phyloP scores from a whole-genome alignment of 2,797 vertebrate genomes.

The Pangasius djambal region DNA sequence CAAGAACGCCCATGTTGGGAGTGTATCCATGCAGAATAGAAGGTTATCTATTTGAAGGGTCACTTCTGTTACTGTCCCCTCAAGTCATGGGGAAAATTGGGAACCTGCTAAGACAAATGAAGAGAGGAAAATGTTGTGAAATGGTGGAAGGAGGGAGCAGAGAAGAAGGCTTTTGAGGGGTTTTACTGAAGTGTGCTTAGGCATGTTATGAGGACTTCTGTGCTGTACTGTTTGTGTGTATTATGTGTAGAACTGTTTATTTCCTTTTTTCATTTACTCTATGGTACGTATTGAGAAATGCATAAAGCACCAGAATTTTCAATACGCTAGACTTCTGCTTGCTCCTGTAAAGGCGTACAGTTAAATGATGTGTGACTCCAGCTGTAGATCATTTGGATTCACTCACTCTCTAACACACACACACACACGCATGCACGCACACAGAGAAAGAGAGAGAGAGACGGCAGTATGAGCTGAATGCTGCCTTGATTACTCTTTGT shows the following conservation, averaged over 20 bases:
- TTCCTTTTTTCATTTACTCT: not conserved
- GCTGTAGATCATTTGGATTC: conserved; percentile 51
- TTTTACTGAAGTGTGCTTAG: conserved; percentile 9
- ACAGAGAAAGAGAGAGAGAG: not conserved
- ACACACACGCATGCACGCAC: conserved; percentile 7
- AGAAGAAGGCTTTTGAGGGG: not conserved
- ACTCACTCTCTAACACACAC: not conserved
- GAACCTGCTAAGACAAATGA: conserved; percentile 49
- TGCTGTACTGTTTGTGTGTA: not conserved
- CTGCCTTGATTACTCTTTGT: conserved; percentile 56
- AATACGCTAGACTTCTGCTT: conserved; percentile 32
- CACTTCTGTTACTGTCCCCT: conserved; percentile 45
- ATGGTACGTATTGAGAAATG: not conserved
- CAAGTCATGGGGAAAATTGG: conserved; percentile 46
- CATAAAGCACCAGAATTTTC: conserved; percentile 10
- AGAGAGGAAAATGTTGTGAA: conserved; percentile 32
- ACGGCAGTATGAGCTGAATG: conserved; percentile 48
- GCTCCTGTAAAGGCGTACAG: conserved; percentile 52
- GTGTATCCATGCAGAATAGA: conserved; percentile 41
- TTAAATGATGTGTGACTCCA: conserved; percentile 62
- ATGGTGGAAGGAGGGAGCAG: not conserved
- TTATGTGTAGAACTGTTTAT: not conserved
- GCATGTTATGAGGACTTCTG: not conserved
- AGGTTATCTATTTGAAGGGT: conserved; percentile 32
- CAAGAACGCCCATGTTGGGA: not conserved